These are phyloP conservation scores for Parazoanthus swiftii DNA, from an alignment of 92 coral and sea anemone species.

Conservation along the genomic window DNA sequence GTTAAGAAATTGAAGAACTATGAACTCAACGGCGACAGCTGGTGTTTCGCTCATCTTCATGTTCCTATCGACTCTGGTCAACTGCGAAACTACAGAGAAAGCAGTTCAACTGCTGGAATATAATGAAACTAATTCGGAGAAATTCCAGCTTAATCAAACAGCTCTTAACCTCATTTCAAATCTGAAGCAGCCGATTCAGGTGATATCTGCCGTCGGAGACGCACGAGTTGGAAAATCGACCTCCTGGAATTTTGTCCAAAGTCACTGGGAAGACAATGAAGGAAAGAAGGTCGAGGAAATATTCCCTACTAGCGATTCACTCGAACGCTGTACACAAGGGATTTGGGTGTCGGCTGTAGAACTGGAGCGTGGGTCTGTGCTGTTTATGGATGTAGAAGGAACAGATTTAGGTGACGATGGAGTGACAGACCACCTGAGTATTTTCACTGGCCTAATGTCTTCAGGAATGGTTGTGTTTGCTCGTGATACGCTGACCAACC, in stretches of 20 bases:
- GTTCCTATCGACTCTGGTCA: not conserved
- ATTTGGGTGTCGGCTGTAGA: conserved; percentile 13
- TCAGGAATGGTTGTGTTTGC: conserved; percentile 62
- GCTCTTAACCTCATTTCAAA: conserved; percentile 17
- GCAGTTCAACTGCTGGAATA: conserved; percentile 42
- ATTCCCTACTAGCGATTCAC: conserved; percentile 4
- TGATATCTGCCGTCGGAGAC: conserved; percentile 62
- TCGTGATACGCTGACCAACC: conserved; percentile 47
- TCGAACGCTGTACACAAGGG: conserved; percentile 16
- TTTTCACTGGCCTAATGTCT: conserved; percentile 60
- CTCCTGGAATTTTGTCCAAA: conserved; percentile 57
- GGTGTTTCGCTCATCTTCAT: not conserved
- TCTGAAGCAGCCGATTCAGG: conserved; percentile 23
- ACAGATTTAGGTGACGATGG: conserved; percentile 60
- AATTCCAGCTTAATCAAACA: conserved; percentile 6
- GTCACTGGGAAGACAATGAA: not conserved
- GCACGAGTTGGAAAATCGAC: conserved; percentile 80
- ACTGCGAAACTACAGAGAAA: not conserved
- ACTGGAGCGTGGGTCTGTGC: conserved; percentile 12
- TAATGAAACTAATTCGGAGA: conserved; percentile 16
- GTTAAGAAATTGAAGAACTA: not conserved
- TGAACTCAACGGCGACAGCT: too few relatives aligned
- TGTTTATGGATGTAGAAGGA: conserved; percentile 70
- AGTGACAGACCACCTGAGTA: conserved; percentile 60
- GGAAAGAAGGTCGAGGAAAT: not conserved